phyloP scores from a whole-genome alignment of 2,888 invertebrate genomes.

The Hypomecis atomaria region DNA sequence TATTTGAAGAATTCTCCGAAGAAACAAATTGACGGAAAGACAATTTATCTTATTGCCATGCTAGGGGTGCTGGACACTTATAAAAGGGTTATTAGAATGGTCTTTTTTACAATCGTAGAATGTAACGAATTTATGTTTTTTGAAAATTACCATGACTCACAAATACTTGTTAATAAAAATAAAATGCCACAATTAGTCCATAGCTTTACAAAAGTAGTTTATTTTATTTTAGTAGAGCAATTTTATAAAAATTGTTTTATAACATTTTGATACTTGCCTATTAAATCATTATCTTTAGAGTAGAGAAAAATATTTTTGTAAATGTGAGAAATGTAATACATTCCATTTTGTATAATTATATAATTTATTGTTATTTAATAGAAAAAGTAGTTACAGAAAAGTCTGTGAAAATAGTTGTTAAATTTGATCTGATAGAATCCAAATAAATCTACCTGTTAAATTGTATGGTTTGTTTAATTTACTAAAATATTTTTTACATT shows the following conservation, averaged over 20 bases:
- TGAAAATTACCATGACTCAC: no score
- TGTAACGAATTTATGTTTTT: no score
- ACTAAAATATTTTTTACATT: neutral
- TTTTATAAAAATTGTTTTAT: neutral
- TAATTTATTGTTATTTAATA: slow-evolving; percentile 2
- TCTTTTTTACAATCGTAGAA: no score
- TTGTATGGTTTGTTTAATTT: slow-evolving; percentile 1
- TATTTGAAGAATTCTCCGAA: no score
- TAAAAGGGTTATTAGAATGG: no score
- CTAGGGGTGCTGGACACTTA: no score
- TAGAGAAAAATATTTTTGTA: slow-evolving; percentile 9
- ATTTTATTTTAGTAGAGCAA: no score
- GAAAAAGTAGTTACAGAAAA: slow-evolving; percentile 1
- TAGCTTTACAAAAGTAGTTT: no score
- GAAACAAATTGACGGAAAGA: no score
- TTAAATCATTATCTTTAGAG: neutral
- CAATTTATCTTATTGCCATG: no score
- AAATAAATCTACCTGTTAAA: slow-evolving; percentile 9
- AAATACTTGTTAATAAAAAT: no score
- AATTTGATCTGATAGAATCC: slow-evolving; percentile 72
- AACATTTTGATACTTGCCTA: neutral
- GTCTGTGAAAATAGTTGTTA: slow-evolving; percentile 57
- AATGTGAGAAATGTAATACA: neutral
- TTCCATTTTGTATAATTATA: slow-evolving; percentile 5
- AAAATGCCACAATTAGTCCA: no score